A percentile compares a stretch with the other conserved stretches of the same genome.
These are phyloP conservation scores for Acrobasis repandana DNA, from an alignment of 2,888 invertebrate genomes.

Conservation along the genomic window DNA sequence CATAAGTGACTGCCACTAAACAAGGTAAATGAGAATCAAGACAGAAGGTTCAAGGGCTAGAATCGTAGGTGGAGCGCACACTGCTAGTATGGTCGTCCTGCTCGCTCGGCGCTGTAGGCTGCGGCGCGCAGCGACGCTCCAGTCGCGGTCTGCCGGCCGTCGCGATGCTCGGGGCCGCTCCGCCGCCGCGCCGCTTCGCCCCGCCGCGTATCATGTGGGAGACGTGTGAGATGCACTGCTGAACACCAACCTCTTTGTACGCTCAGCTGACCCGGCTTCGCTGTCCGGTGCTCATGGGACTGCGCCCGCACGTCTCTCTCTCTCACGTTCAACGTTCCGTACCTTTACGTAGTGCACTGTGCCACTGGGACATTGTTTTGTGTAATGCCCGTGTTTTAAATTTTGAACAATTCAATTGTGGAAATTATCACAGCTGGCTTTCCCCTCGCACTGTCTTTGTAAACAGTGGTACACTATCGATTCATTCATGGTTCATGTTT, in stretches of 20 bases:
- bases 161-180: constrained; percentile 79
- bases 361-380: constrained; percentile 63
- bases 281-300: constrained; percentile 26
- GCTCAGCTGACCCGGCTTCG: constrained; percentile 35
- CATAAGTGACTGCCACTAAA: constrained; percentile 61
- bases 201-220: constrained; percentile 58
- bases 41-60: constrained; percentile 75
- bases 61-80: constrained; percentile 63
- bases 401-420: constrained; percentile 41
- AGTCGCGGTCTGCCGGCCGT: constrained; percentile 82
- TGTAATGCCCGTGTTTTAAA: constrained; percentile 42
- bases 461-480: constrained; percentile 58
- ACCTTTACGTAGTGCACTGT: constrained; percentile 53
- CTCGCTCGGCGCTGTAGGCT: constrained; percentile 77
- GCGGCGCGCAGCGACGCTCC: constrained; percentile 77
- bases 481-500: constrained; percentile 53
- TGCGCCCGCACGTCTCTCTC: constrained; percentile 37
- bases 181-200: constrained; percentile 72
- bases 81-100: constrained; percentile 70
- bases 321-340: constrained; percentile 35
- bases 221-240: constrained; percentile 67
- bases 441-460: constrained; percentile 34
- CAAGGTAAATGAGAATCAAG: constrained; percentile 74
- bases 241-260: constrained; percentile 48
- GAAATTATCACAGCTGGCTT: constrained; percentile 38